Base-by-base conservation (phyloP, 2,797 vertebrate species). In the Galagoides demidoff region DNA sequence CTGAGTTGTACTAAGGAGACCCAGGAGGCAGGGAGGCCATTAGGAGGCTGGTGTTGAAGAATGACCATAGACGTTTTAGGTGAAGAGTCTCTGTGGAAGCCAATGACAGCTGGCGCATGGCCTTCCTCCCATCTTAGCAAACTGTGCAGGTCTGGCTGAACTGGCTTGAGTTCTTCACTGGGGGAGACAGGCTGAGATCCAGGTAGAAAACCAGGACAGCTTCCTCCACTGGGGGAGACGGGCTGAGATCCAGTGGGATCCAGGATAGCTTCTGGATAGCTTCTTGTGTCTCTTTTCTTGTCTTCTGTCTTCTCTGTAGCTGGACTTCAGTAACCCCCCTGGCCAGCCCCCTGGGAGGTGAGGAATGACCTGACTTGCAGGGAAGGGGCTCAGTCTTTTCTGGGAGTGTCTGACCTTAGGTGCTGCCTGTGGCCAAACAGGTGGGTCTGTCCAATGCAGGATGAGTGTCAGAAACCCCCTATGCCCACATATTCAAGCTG, bases 401-500 rank as follows among this genome's bases (percentile, higher is more conserved):
- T 19, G 29, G 63, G 16, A 2, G 14, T 45, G 34, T 4, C 12
- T 6, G 55, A 70, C 23, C 22, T 13, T 34, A 52, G 43, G 14
- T 61, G 31, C 37, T 37, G 27, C 57, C 82, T 73, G 88, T 19
- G 0, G 39, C 74, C 8, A 5, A 7, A 12, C 1, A 13, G 19
- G 14, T 7, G 10, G 31, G 43, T 55, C 64, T 49, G 39, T 13
- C n/a, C 59, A 23, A 34, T 0, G 14, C 34, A 45, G 68, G 34
- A 25, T 0, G 3, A 49, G 59, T 17, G 16, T 66, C 37, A 2
- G 43, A 22, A 76, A 43, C 13, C 25, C 1, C 0, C 37, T 7
- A 1, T 52, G 81, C n/a, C 11, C 39, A 37, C 23, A 22, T 17
- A 0, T 1, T 14, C 25, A 95, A 31, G 61, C 14, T 25, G 1